Percentiles rank a stretch among this genome's conserved stretches.
Conservation (phyloP, 2,888 invertebrate species). For the Lacanobia wlatinum region DNA sequence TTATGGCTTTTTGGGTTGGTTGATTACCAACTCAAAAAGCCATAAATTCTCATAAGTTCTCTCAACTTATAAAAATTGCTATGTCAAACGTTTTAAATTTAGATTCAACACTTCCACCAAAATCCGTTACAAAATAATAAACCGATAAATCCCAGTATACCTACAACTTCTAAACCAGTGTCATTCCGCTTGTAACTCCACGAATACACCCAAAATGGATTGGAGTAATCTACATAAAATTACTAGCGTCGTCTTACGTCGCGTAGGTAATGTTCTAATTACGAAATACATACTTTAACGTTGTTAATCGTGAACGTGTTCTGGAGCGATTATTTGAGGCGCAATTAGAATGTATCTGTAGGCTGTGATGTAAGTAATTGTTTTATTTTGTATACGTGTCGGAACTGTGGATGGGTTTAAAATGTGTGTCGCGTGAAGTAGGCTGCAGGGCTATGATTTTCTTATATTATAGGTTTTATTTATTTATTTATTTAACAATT, state of each 20-base stretch:
- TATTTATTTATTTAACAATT: too few species aligned
- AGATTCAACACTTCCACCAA: background rate
- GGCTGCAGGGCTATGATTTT: background rate
- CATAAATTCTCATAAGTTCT: background rate
- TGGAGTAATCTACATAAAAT: slow-evolving; percentile 66
- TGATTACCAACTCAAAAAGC: background rate
- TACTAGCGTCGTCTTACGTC: slow-evolving; percentile 47
- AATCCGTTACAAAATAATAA: background rate
- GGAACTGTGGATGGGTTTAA: slow-evolving; percentile 10
- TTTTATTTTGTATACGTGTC: slow-evolving; percentile 47
- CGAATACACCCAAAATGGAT: slow-evolving; percentile 51
- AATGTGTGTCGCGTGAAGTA: background rate
- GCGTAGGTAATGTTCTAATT: slow-evolving; percentile 57
- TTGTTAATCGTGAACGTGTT: slow-evolving; percentile 63
- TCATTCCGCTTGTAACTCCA: slow-evolving; percentile 43
- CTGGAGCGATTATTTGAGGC: slow-evolving; percentile 50
- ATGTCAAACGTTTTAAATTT: background rate
- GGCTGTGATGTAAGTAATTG: slow-evolving; percentile 50
- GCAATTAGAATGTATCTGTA: slow-evolving; percentile 57
- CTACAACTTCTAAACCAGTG: slow-evolving; percentile 19
- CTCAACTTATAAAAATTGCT: too few species aligned
- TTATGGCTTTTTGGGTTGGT: too few species aligned
- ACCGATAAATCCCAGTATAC: background rate
- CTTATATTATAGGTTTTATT: too few species aligned
- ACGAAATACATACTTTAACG: slow-evolving; percentile 65